Percentiles rank a stretch among this genome's conserved stretches.
Evolutionary conservation across 2,113 vertebrate genomes (phyloP).

Genomic region (Anolis carolinensis): DNA sequence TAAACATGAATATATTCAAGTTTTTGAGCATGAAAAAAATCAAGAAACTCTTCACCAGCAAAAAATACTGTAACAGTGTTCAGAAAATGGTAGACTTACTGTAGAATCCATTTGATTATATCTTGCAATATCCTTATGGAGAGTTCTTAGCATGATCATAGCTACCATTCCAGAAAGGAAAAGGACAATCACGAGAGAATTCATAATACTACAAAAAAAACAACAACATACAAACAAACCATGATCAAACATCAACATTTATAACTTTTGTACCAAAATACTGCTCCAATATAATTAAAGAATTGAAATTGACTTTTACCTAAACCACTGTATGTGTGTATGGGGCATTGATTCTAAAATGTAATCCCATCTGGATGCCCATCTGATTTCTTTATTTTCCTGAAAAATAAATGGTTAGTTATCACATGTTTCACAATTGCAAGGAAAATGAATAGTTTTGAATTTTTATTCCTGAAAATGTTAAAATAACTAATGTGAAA

Average conservation of each 20-base stretch:
- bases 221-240: not conserved
- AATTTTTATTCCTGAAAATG: not conserved
- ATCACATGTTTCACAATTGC: not conserved
- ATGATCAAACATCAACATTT: conserved; percentile 1
- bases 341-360: conserved; percentile 99
- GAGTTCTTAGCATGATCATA: conserved; percentile 97
- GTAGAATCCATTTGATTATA: conserved; percentile 97
- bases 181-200: conserved; percentile 97
- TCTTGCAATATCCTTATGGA: conserved; percentile 98
- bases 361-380: conserved; percentile 99
- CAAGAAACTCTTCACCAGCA: not conserved
- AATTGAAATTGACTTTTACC: conserved; percentile 75
- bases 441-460: not conserved
- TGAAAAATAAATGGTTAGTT: conserved; percentile 61
- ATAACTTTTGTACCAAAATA: not conserved
- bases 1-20: not conserved
- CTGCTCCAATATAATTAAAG: not conserved
- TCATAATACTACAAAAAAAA: conserved; percentile 89
- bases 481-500: not conserved
- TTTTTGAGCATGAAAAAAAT: not conserved
- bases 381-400: conserved; percentile 88
- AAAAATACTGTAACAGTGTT: conserved; percentile 20
- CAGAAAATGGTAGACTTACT: conserved; percentile 71
- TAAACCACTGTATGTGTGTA: conserved; percentile 99
- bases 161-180: conserved; percentile 99